Percentiles rank a stretch among this genome's conserved stretches.
Conservation (phyloP, 2,113 vertebrate species). For the Pteruthius melanotis region DNA sequence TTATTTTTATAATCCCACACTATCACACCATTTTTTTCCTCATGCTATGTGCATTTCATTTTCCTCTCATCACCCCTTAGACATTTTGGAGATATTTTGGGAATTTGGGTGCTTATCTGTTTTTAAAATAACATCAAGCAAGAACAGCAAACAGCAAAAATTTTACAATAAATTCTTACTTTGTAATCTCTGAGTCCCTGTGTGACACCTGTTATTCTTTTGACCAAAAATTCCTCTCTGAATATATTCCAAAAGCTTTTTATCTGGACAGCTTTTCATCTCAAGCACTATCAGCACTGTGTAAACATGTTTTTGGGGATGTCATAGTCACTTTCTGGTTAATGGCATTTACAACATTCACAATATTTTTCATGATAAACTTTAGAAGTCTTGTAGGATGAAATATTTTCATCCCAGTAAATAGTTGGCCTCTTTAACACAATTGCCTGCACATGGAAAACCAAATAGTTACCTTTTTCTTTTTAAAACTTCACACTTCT, state of each 20-base stretch:
- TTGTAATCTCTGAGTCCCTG: not conserved
- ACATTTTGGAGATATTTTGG: not conserved
- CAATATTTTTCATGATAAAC: not conserved
- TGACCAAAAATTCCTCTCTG: not conserved
- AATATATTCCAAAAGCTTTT: not conserved
- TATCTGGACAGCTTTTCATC: not conserved
- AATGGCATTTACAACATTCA: not conserved
- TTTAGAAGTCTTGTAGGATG: not conserved
- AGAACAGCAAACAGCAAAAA: not conserved
- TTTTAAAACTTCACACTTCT: not conserved
- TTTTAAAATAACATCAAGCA: not conserved
- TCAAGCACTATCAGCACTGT: not conserved
- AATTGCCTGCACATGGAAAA: not conserved
- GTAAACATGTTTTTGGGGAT: not conserved
- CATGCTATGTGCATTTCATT: not conserved
- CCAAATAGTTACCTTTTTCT: not conserved
- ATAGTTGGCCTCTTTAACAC: not conserved
- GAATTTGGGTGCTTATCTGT: not conserved
- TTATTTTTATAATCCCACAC: not conserved
- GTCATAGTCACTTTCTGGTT: not conserved
- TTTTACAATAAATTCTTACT: not conserved
- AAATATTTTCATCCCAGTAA: not conserved
- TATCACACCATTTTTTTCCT: not conserved
- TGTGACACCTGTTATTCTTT: not conserved
- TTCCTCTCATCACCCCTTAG: not conserved